Conservation (phyloP, 2,797 vertebrate species). For the Pterois miles region DNA sequence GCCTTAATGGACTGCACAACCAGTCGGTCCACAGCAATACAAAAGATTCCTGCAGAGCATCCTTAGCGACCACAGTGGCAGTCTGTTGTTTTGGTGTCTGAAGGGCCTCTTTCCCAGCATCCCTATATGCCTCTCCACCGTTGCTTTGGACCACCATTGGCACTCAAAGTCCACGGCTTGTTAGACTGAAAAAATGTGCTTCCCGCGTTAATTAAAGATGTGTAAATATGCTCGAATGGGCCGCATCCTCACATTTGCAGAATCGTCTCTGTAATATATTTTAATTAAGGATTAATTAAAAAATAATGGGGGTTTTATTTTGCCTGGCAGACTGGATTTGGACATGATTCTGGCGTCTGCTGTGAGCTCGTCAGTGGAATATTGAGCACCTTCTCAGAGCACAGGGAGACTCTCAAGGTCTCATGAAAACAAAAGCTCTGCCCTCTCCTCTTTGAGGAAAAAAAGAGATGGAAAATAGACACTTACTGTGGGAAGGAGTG, state of each 20-base stretch:
- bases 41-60: conserved; percentile 20
- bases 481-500: conserved; percentile 63
- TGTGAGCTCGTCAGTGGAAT: conserved; percentile 70
- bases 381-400: conserved; percentile 68
- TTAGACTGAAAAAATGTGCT: conserved; percentile 93
- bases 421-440: conserved; percentile 65
- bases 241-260: conserved; percentile 94
- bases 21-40: conserved; percentile 3
- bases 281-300: conserved; percentile 99
- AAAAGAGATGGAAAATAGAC: conserved; percentile 54
- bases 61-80: conserved; percentile 10
- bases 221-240: conserved; percentile 98
- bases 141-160: conserved; percentile 57
- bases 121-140: not conserved
- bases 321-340: conserved; percentile 94
- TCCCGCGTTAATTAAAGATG: conserved; percentile 96
- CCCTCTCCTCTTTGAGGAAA: conserved; percentile 36
- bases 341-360: conserved; percentile 85
- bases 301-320: conserved; percentile 99
- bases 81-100: conserved; percentile 2
- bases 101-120: conserved; percentile 6
- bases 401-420: conserved; percentile 66
- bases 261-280: conserved; percentile 97
- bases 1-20: conserved; percentile 56
- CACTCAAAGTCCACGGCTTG: conserved; percentile 88